These are phyloP conservation scores for Gymnoscopelus braueri DNA, from an alignment of 2,797 vertebrate species.

Conservation along the genomic window DNA sequence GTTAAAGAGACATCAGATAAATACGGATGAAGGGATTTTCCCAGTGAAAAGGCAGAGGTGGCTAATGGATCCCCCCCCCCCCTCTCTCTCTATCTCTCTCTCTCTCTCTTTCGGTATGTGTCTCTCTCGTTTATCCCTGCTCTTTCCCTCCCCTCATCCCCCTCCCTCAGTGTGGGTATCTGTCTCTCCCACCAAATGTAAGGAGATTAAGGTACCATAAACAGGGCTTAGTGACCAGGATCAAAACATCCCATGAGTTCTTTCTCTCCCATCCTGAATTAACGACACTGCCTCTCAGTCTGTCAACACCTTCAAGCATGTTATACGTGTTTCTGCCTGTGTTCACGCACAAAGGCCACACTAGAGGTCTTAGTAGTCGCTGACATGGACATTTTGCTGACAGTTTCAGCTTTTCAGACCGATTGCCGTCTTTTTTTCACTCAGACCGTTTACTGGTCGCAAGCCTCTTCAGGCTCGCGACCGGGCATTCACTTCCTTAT, in stretches of 20 bases:
- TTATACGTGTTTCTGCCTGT: conserved; percentile 9
- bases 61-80: conserved; percentile 1
- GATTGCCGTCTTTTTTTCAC: too few relatives aligned
- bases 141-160: conserved; percentile 25
- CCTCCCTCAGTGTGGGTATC: background rate
- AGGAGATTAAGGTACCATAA: conserved; percentile 39
- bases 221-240: conserved; percentile 13
- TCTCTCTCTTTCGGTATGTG: background rate
- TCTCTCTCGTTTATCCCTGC: conserved; percentile 2
- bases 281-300: background rate
- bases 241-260: conserved; percentile 10
- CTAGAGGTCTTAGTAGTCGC: background rate
- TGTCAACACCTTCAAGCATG: conserved; percentile 8
- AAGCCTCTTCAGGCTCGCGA: too few relatives aligned
- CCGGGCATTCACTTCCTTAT: too few relatives aligned
- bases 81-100: background rate
- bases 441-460: too few relatives aligned
- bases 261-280: conserved; percentile 5
- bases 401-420: too few relatives aligned
- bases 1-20: conserved; percentile 2
- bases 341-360: background rate
- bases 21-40: background rate
- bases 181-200: conserved; percentile 19
- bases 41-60: conserved; percentile 5
- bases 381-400: too few relatives aligned